Percentiles rank a stretch among this genome's conserved stretches.
phyloP scores from a whole-genome alignment of 2,113 vertebrate genomes.

The Synchiropus splendidus region DNA sequence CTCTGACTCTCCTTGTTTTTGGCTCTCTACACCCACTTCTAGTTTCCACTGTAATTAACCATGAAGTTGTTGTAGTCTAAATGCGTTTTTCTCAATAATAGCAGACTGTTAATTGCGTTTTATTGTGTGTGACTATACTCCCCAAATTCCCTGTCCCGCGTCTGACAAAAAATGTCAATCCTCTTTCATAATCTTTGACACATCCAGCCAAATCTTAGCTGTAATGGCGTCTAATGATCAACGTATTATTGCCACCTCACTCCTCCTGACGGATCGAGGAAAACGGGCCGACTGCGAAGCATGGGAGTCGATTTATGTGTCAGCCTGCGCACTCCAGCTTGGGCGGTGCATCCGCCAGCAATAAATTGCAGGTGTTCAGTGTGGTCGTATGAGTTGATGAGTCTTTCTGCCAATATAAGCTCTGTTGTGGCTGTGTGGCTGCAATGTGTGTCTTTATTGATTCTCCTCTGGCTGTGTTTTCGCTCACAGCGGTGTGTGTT shows the following conservation, averaged over 20 bases:
- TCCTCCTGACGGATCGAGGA: conserved; percentile 9
- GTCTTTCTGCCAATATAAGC: conserved; percentile 8
- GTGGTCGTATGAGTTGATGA: conserved; percentile 7
- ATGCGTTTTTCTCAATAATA: too few relatives aligned
- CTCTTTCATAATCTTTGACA: too few relatives aligned
- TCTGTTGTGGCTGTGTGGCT: conserved; percentile 15
- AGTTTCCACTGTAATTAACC: too few relatives aligned
- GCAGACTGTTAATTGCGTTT: too few relatives aligned
- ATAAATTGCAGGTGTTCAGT: conserved; percentile 12
- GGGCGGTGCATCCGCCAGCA: conserved; percentile 1
- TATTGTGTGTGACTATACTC: too few relatives aligned
- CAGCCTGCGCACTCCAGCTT: conserved; percentile 18
- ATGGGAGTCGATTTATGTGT: conserved; percentile 29
- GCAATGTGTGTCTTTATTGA: conserved; percentile 5
- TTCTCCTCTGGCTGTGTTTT: conserved; percentile 1
- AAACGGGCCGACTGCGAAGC: too few relatives aligned
- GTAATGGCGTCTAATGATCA: not conserved
- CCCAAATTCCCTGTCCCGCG: too few relatives aligned
- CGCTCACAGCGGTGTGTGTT: not conserved
- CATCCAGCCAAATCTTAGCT: too few relatives aligned
- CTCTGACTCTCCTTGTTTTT: too few relatives aligned
- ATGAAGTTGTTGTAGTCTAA: too few relatives aligned
- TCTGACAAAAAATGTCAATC: too few relatives aligned
- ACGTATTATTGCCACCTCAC: not conserved
- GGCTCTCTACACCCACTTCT: too few relatives aligned